A percentile compares a stretch with the other conserved stretches of the same genome.
These are phyloP conservation scores for Petaurus breviceps DNA, from an alignment of 2,113 vertebrate species.

Conservation along the genomic window DNA sequence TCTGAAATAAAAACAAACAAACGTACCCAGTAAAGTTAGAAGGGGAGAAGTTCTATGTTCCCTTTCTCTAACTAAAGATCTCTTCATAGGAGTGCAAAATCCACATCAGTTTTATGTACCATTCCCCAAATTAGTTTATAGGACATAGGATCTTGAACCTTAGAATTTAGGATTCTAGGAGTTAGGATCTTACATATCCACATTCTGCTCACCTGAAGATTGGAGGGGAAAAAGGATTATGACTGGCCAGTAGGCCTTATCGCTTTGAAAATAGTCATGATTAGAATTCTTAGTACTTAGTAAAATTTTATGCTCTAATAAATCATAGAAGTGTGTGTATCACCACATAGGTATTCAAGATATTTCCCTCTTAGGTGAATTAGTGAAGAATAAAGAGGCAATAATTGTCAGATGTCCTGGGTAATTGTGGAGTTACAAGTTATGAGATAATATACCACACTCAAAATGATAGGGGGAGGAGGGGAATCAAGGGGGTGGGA, in stretches of 20 bases:
- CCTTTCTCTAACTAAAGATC: not conserved
- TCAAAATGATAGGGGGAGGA: not conserved
- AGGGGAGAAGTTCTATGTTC: not conserved
- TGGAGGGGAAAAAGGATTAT: not conserved
- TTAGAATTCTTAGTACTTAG: not conserved
- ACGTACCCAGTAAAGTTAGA: not conserved
- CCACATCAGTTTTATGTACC: not conserved
- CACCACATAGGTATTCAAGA: conserved; percentile 4
- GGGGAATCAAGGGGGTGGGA: not conserved
- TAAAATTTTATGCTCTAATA: conserved; percentile 20
- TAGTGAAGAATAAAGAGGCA: not conserved
- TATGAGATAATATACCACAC: conserved; percentile 3
- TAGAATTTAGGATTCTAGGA: not conserved
- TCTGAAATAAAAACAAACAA: not conserved
- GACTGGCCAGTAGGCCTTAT: not conserved
- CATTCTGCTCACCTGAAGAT: not conserved
- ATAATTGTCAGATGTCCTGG: conserved; percentile 1
- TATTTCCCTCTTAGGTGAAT: not conserved
- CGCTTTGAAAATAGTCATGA: not conserved
- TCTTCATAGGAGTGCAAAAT: not conserved
- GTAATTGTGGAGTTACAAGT: not conserved
- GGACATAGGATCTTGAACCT: not conserved
- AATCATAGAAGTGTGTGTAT: not conserved
- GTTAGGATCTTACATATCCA: not conserved
- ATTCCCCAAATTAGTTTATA: not conserved